Percentiles rank a stretch among this genome's conserved stretches.
phyloP scores from a whole-genome alignment of 2,888 invertebrate species.

The Drosophila eohydei region DNA sequence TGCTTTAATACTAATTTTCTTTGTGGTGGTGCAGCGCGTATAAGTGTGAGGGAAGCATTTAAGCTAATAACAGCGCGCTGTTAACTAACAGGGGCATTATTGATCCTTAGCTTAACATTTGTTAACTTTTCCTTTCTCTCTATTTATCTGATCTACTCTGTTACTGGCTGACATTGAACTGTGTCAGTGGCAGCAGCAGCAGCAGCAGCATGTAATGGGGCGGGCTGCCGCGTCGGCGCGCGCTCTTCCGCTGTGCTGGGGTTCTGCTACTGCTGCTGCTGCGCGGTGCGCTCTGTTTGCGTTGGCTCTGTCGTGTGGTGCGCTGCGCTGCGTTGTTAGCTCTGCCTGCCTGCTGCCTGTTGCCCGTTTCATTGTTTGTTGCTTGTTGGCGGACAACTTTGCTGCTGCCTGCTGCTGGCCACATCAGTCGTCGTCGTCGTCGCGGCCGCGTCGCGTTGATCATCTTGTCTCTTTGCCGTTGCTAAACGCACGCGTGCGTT shows the following conservation, averaged over 20 bases:
- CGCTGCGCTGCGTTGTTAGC: constrained; percentile 25
- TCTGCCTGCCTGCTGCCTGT: constrained; percentile 17
- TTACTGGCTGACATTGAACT: constrained; percentile 66
- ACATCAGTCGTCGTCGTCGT: constrained; percentile 55
- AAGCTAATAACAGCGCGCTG: constrained; percentile 31
- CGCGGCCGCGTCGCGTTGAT: constrained; percentile 60
- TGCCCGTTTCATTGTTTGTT: constrained; percentile 35
- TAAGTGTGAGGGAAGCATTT: constrained; percentile 2
- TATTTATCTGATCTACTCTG: constrained; percentile 18
- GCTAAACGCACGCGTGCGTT: constrained; percentile 24
- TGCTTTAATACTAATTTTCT: not conserved
- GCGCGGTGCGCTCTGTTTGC: constrained; percentile 56
- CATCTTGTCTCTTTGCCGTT: constrained; percentile 44
- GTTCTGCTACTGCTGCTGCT: constrained; percentile 46
- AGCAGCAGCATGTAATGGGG: constrained; percentile 59
- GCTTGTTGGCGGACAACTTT: constrained; percentile 42
- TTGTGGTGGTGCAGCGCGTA: not conserved
- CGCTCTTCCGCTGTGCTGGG: constrained; percentile 32
- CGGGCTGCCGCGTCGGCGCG: constrained; percentile 57
- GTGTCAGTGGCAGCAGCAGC: constrained; percentile 66
- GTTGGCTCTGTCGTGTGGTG: constrained; percentile 8
- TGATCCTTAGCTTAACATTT: constrained; percentile 46
- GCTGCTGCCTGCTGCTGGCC: constrained; percentile 36
- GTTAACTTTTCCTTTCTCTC: constrained; percentile 15
- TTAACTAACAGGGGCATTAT: constrained; percentile 23